Base-by-base conservation (phyloP, 1,140 invertebrate genomes). In the Sitophilus oryzae region DNA sequence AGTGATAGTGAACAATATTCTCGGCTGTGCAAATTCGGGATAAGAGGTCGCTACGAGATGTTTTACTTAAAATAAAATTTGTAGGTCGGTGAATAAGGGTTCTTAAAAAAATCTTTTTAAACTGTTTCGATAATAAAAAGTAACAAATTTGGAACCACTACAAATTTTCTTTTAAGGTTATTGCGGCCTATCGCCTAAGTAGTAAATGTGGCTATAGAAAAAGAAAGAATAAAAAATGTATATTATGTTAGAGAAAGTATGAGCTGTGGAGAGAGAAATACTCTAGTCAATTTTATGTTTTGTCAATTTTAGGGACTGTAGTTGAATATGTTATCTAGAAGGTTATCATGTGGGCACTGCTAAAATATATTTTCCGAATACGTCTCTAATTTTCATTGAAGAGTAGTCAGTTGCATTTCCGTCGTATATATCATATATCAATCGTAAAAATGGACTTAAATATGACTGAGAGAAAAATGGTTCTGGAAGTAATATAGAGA, bases 231-330 rank as follows among this genome's bases (percentile, higher is more conserved):
- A 38, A 62, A 54, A 58, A 52, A 51, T 59, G 43, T 60, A 47
- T 63, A 59, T 55, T 53, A 61, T 55, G 50, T 61, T 60, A 59
- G 61, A 59, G 53, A 52, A 21, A 53, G 56, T 52, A 64, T 66
- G 65, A 60, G 64, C 64, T 59, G 62, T 64, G 64, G 62, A 60
- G 62, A 62, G 60, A 65, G 58, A 61, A 58, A 66, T 61, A 68
- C 65, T 66, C 65, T 71, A 71, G 69, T 71, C 69, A 71, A 71
- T 71, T 71, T 71, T 71, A 51, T 65, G 66, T 71, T 71, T 64
- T 58, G 69, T 71, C 69, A 71, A 71, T 71, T 71, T 68, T 69
- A 70, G 68, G 58, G 42, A 53, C 10, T 36, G 18, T 45, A 45
- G 30, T 19, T n/a, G 34, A 18, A 45, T 53, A 45, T 44, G 52